Evolutionary conservation across 2,113 vertebrate genomes (phyloP).

Genomic region (Marmota monax): DNA sequence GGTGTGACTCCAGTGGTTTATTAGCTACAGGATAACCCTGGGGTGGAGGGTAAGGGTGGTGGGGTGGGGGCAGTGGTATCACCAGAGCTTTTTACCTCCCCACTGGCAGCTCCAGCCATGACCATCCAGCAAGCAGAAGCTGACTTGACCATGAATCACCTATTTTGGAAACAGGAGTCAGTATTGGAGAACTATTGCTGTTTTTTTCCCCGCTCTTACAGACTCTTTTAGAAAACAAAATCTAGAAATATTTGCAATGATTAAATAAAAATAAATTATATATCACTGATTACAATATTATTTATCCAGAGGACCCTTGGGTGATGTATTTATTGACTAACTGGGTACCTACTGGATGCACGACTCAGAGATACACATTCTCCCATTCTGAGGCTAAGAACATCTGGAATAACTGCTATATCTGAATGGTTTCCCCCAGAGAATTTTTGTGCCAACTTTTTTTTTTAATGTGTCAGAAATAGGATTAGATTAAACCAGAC

Average conservation of each 20-base stretch:
- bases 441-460: slow-evolving; percentile 13
- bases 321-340: neutral
- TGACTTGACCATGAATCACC: neutral
- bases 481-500: neutral
- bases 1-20: neutral
- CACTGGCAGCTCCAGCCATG: neutral
- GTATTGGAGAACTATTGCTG: slow-evolving; percentile 10
- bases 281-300: neutral
- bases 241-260: slow-evolving; percentile 49
- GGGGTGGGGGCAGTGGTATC: neutral
- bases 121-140: slow-evolving; percentile 24
- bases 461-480: slow-evolving; percentile 28
- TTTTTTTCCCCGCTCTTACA: neutral
- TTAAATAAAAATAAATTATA: slow-evolving; percentile 22
- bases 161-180: neutral
- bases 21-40: neutral
- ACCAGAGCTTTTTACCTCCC: neutral
- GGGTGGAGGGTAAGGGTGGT: too few species aligned
- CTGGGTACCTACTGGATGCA: neutral
- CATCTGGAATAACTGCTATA: neutral
- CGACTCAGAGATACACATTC: neutral
- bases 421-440: slow-evolving; percentile 1
- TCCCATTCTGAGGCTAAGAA: neutral
- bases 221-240: slow-evolving; percentile 51
- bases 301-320: neutral